Evolutionary conservation across 2,797 vertebrate species (phyloP).

Genomic region (Zalophus californianus): DNA sequence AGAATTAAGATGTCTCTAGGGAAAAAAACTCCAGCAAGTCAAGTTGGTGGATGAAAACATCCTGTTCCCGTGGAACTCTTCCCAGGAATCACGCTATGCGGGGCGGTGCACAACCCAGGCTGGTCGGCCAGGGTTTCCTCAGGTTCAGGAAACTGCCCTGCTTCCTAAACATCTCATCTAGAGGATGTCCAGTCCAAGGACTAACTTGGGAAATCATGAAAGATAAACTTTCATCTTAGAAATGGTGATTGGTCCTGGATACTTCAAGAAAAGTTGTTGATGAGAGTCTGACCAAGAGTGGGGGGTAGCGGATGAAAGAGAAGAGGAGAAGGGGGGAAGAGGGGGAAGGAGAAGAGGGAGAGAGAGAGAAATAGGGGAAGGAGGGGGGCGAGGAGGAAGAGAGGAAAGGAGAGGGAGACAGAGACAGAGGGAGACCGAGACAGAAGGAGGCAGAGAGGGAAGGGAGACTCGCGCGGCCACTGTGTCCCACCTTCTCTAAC

Average conservation of each 20-base stretch:
- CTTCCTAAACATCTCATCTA: not conserved
- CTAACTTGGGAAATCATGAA: not conserved
- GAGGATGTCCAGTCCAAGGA: not conserved
- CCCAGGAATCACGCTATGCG: rapidly evolving
- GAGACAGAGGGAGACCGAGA: not conserved
- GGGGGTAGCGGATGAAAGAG: not conserved
- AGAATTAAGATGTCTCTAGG: not conserved
- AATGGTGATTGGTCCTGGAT: not conserved
- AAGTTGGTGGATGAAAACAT: not conserved
- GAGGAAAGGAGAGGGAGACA: too few species aligned
- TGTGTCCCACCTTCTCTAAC: not conserved
- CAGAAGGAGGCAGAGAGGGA: not conserved
- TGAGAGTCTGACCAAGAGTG: not conserved
- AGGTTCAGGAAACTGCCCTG: not conserved
- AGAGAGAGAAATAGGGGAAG: not conserved
- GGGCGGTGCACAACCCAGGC: rapidly evolving
- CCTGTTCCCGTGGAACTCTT: not conserved
- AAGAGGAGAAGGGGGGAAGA: not conserved
- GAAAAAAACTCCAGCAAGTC: not conserved
- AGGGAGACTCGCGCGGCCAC: rapidly evolving
- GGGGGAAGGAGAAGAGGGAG: rapidly evolving
- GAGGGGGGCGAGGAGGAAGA: rapidly evolving
- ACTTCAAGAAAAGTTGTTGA: not conserved
- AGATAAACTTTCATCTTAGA: not conserved
- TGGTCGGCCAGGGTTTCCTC: not conserved